These are phyloP conservation scores for Drosophila prosaltans DNA, from an alignment of 1,140 invertebrate genomes.

Conservation along the genomic window DNA sequence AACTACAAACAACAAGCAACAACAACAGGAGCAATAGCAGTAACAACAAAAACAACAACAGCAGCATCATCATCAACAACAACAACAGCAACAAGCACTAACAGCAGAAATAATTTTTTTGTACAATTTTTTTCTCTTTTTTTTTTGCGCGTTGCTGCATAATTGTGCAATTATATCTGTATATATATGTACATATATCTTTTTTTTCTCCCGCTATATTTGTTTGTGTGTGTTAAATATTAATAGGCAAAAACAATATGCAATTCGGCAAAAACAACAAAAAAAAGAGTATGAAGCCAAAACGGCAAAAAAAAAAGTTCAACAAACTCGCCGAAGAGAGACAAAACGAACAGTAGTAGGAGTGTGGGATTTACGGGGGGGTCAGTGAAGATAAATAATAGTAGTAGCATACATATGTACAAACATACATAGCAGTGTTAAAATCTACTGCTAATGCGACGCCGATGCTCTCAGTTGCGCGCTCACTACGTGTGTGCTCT, in stretches of 20 bases:
- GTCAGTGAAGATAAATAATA: slow-evolving; percentile 18
- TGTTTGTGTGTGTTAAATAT: slow-evolving; percentile 50
- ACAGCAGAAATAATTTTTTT: slow-evolving; percentile 22
- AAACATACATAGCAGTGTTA: slow-evolving; percentile 35
- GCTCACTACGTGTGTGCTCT: slow-evolving; percentile 11
- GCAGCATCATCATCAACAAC: slow-evolving; percentile 39
- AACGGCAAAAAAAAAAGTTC: slow-evolving; percentile 44
- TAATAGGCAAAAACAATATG: slow-evolving; percentile 69
- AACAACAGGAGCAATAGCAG: slow-evolving; percentile 17
- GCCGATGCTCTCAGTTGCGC: slow-evolving; percentile 18
- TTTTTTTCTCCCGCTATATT: slow-evolving; percentile 47
- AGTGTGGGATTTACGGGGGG: slow-evolving; percentile 2
- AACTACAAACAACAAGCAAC: not conserved
- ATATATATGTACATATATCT: slow-evolving; percentile 28
- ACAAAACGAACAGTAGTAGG: slow-evolving; percentile 25
- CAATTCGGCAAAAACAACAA: slow-evolving; percentile 43
- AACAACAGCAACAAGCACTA: slow-evolving; percentile 46
- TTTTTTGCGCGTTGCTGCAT: slow-evolving; percentile 62
- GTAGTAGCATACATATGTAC: slow-evolving; percentile 14
- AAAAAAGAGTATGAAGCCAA: slow-evolving; percentile 23
- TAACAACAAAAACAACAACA: slow-evolving; percentile 32
- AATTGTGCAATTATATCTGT: slow-evolving; percentile 74
- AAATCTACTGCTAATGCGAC: slow-evolving; percentile 57
- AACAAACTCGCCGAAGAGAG: slow-evolving; percentile 54
- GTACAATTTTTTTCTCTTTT: slow-evolving; percentile 21